Evolutionary conservation across 2,797 vertebrate species (phyloP), one percentile per base, ranked within the genome.

Genomic region (Salarias fasciatus): DNA sequence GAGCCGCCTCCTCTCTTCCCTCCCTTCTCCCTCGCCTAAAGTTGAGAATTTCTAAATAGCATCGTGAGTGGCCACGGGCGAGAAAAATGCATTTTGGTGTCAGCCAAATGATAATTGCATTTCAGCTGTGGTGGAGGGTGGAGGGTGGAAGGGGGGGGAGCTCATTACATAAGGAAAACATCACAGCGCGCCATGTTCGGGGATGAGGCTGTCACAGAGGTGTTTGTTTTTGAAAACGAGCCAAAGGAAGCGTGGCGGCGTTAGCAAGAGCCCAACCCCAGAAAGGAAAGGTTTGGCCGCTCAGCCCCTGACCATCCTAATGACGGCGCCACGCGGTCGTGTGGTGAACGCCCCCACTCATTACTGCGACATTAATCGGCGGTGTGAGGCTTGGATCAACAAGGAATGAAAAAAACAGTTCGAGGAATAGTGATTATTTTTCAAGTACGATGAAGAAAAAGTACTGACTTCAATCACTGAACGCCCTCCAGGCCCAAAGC

Each of bases 11-110:
- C 57, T 44, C 31, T 35, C 55, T 40, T 40, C 28, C 30, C 33
- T 59, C 33, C 44, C 30, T 48, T 4, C 36, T 60, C 35, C 57
- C 59, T 75, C 14, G 57, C 80, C 80, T 77, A 44, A 82, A 88
- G 80, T 84, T 85, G 76, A 82, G 66, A 86, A 78, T 81, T 89
- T 83, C 67, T 61, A 85, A 89, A 86, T 79, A 89, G 86, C 83
- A 83, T 73, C 43, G 48, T 58, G 76, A 85, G 78, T 81, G 78
- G 77, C 88, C 82, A 77, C 41, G 31, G 85, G 87, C 78, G n/a
- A 75, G 71, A 87, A 79, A 18, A 84, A 82, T 24, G 29, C 67
- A 82, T 86, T 84, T 85, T 72, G 66, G 70, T 80, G 82, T 87
- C 69, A 74, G 72, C 75, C 75, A 86, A 83, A 83, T 82, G 83